Evolutionary conservation across 2,113 vertebrate species (phyloP), one percentile per base, ranked within the genome.

Genomic region (Macaca fascicularis): DNA sequence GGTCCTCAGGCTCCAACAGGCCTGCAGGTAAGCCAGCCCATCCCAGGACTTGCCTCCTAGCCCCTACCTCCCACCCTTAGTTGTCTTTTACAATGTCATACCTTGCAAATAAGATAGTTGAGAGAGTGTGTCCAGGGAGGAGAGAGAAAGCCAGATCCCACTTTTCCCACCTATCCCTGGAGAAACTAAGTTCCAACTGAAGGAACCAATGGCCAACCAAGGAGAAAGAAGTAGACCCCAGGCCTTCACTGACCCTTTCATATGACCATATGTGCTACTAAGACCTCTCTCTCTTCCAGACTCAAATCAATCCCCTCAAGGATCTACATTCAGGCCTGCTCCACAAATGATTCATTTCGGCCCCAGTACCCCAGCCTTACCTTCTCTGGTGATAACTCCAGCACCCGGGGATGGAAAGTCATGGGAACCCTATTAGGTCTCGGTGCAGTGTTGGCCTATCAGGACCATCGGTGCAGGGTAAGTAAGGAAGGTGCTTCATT

Each of bases 371-470:
- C 93, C 70, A 95, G 88, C 70, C 59, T 87, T 19, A 52, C 35
- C 86, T 80, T 90, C 16, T 55, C n/a, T 64, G 82, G 87, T 70
- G 80, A 67, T 7, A 48, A 43, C n/a, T 97, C 80, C 23, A 59
- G 52, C 61, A 90, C 52, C 35, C 48, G 84, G 55, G 10, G 97
- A 52, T 93, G 97, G 89, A 95, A 59, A 64, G 94, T 97, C 40
- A 76, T 98, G 55, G 98, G 98, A 40, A 84, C 98, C 23, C 80
- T 98, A 57, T 86, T 98, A 90, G 98, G 99, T 67, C 84, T 99
- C 0, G 98, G 98, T 1, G 89, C 97, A 10, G 97, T 94, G 45
- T 93, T 98, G 90, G 97, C 98, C 90, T 99, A 98, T 79, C 98
- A 98, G 78, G 93, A 97, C 17, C 97, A 88, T 48, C 90, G 40